These are phyloP conservation scores for Gallinago nigripennis DNA, from an alignment of 2,797 vertebrate genomes.

Conservation along the genomic window DNA sequence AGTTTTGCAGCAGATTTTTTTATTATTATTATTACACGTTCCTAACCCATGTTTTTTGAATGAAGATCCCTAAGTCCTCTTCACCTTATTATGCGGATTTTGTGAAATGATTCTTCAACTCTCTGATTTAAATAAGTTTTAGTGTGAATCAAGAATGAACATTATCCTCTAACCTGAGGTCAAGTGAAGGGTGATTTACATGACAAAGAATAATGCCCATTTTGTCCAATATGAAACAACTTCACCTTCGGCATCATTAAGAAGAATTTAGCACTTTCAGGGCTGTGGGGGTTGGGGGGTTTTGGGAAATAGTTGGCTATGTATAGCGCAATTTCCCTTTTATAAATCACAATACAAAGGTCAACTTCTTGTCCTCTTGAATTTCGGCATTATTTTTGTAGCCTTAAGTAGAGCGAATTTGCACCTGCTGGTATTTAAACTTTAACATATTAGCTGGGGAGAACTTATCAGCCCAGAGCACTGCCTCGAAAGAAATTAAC, in stretches of 20 bases:
- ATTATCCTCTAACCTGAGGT: conserved; percentile 60
- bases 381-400: conserved; percentile 51
- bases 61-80: conserved; percentile 17
- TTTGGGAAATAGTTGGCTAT: conserved; percentile 32
- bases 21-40: neutral
- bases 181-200: conserved; percentile 63
- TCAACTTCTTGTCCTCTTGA: conserved; percentile 39
- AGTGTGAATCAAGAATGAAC: conserved; percentile 46
- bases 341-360: conserved; percentile 44
- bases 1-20: neutral
- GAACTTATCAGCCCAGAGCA: conserved; percentile 21
- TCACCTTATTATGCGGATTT: conserved; percentile 22
- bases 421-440: conserved; percentile 61
- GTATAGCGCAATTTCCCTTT: conserved; percentile 31
- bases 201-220: conserved; percentile 62
- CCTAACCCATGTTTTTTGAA: neutral
- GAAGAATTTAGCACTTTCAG: conserved; percentile 59
- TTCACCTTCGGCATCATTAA: conserved; percentile 67
- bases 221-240: conserved; percentile 64
- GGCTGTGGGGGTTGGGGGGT: neutral
- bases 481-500: conserved; percentile 36
- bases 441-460: conserved; percentile 25
- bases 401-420: neutral
- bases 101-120: conserved; percentile 47
- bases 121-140: conserved; percentile 48